A percentile compares a stretch with the other conserved stretches of the same genome.
These are phyloP conservation scores for Drosophila subquinaria DNA, from an alignment of 2,888 invertebrate species.

Conservation along the genomic window DNA sequence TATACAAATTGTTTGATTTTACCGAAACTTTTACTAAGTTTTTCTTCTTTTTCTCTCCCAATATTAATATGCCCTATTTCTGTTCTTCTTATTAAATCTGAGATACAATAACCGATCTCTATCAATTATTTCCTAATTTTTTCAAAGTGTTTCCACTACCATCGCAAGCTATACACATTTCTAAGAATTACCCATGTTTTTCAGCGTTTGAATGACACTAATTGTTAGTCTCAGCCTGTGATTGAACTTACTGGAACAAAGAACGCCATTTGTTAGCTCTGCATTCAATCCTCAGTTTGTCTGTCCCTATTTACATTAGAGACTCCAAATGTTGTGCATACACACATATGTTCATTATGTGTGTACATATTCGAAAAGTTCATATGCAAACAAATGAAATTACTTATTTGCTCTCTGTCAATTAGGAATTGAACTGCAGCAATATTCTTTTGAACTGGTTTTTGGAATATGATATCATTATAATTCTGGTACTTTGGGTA, in stretches of 20 bases:
- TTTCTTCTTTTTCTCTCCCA: too few species aligned
- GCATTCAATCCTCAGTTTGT: not conserved
- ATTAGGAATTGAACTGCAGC: constrained; percentile 14
- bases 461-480: not conserved
- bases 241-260: constrained; percentile 53
- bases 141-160: not conserved
- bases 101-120: not conserved
- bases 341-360: constrained; percentile 1
- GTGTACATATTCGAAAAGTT: constrained; percentile 3
- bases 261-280: constrained; percentile 40
- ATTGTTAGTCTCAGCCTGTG: constrained; percentile 41
- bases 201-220: constrained; percentile 48
- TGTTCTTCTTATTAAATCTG: not conserved
- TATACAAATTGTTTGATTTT: too few species aligned
- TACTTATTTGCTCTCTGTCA: constrained; percentile 20
- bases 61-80: not conserved
- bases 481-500: too few species aligned
- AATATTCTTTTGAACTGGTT: not conserved
- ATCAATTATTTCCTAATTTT: not conserved
- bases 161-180: constrained; percentile 13
- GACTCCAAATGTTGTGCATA: constrained; percentile 5
- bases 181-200: constrained; percentile 25
- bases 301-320: constrained; percentile 12
- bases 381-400: constrained; percentile 27
- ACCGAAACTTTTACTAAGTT: too few species aligned